phyloP scores from a whole-genome alignment of 2,797 vertebrate species.

The Arrhamphus sclerolepis region DNA sequence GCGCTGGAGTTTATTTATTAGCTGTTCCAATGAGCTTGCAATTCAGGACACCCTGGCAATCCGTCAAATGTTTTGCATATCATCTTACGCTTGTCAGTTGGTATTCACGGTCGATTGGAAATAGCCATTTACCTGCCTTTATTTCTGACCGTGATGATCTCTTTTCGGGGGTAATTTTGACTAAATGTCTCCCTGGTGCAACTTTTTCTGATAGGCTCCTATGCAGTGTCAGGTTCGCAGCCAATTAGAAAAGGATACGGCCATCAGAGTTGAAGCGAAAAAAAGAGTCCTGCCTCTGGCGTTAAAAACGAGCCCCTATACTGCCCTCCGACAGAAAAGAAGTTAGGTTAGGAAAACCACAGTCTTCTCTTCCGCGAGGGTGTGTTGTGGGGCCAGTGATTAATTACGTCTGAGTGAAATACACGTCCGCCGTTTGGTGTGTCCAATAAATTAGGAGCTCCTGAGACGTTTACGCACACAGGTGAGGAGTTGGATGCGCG shows the following conservation, averaged over 20 bases:
- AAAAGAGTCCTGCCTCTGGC: conserved; percentile 73
- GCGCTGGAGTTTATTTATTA: conserved; percentile 82
- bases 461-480: conserved; percentile 73
- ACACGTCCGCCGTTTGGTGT: conserved; percentile 73
- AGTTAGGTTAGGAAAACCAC: conserved; percentile 53
- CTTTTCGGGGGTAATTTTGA: conserved; percentile 38
- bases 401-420: conserved; percentile 76
- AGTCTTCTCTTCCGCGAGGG: conserved; percentile 49
- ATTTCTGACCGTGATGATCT: conserved; percentile 22
- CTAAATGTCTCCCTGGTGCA: conserved; percentile 18
- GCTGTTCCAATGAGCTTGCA: conserved; percentile 74
- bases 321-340: conserved; percentile 64
- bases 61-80: conserved; percentile 73
- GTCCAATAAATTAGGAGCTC: conserved; percentile 78
- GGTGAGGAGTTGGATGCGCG: conserved; percentile 69
- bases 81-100: conserved; percentile 67
- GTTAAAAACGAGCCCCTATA: conserved; percentile 59
- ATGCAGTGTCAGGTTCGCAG: conserved; percentile 58
- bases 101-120: conserved; percentile 60
- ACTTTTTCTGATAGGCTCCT: conserved; percentile 64
- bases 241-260: conserved; percentile 68
- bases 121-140: conserved; percentile 49
- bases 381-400: no score
- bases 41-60: conserved; percentile 68
- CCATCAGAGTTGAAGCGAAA: conserved; percentile 35